A percentile compares a stretch with the other conserved stretches of the same genome.
phyloP scores from a whole-genome alignment of 2,113 vertebrate species.

The Microcebus ravelobensis region DNA sequence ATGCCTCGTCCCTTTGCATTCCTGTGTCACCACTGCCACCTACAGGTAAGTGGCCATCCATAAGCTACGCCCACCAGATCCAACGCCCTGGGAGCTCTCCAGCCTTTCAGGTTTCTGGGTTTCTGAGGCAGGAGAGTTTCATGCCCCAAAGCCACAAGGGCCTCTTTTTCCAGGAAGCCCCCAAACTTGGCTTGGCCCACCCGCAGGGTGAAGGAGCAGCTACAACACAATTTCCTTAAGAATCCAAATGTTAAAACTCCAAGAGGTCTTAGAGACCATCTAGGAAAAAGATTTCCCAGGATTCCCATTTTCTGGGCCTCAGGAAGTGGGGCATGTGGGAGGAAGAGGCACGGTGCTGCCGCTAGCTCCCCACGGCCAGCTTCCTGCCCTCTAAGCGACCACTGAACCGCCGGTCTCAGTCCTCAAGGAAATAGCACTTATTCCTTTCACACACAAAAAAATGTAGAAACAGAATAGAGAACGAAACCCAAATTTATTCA shows the following conservation, averaged over 20 bases:
- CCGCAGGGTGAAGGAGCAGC: background rate
- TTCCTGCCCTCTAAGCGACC: background rate
- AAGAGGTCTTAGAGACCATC: background rate
- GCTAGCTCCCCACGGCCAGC: background rate
- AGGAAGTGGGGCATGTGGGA: background rate
- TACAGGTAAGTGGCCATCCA: conserved; percentile 53
- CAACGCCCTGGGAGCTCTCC: background rate
- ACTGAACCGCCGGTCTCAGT: background rate
- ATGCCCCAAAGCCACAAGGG: background rate
- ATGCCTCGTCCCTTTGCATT: background rate
- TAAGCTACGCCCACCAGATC: background rate
- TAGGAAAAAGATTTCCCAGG: background rate
- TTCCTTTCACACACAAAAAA: background rate
- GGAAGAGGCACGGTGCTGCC: background rate
- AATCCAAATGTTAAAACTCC: conserved; percentile 4
- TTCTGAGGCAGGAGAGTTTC: background rate
- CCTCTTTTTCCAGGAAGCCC: background rate
- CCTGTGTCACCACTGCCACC: conserved; percentile 68
- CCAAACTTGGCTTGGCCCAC: background rate
- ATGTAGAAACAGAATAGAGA: background rate
- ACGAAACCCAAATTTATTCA: background rate
- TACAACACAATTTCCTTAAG: background rate
- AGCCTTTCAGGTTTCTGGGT: background rate
- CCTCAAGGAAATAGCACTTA: background rate
- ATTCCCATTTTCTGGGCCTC: background rate